Conservation (phyloP, 64 coral and sea anemone genomes). For the Anthopleura sola region DNA sequence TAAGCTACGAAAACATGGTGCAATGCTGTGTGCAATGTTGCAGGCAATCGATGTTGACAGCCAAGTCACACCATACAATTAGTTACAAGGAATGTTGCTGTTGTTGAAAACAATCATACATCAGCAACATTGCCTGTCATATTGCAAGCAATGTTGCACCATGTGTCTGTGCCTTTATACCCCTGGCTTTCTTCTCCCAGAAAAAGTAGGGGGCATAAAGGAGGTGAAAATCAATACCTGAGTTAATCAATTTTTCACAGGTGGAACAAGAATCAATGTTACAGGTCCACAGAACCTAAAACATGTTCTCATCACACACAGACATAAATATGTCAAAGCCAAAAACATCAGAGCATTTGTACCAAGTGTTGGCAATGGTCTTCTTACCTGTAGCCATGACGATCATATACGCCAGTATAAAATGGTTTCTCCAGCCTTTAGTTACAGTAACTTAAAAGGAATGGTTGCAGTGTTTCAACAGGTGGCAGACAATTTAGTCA, state of each 20-base stretch:
- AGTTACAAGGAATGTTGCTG: no score
- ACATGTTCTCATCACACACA: constrained; percentile 48
- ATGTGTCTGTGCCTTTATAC: no score
- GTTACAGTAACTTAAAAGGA: constrained; percentile 52
- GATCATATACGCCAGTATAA: constrained; percentile 59
- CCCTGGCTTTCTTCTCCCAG: no score
- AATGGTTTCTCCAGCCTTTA: constrained; percentile 64
- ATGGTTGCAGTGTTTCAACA: constrained; percentile 61
- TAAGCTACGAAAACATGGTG: no score
- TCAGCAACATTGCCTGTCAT: no score
- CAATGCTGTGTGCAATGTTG: no score
- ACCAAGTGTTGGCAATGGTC: constrained; percentile 60
- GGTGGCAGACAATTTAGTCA: constrained; percentile 27
- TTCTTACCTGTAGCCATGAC: constrained; percentile 51
- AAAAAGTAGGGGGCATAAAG: no score
- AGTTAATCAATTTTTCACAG: background rate
- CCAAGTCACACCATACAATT: no score
- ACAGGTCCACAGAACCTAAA: constrained; percentile 47
- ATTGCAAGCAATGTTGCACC: no score
- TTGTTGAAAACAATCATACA: no score
- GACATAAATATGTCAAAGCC: constrained; percentile 36
- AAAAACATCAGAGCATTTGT: background rate
- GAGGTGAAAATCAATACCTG: no score
- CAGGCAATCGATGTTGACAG: no score
- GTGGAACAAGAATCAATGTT: constrained; percentile 30